Conservation (phyloP, 23 tunicate genomes). For the Phallusia fumigata region DNA sequence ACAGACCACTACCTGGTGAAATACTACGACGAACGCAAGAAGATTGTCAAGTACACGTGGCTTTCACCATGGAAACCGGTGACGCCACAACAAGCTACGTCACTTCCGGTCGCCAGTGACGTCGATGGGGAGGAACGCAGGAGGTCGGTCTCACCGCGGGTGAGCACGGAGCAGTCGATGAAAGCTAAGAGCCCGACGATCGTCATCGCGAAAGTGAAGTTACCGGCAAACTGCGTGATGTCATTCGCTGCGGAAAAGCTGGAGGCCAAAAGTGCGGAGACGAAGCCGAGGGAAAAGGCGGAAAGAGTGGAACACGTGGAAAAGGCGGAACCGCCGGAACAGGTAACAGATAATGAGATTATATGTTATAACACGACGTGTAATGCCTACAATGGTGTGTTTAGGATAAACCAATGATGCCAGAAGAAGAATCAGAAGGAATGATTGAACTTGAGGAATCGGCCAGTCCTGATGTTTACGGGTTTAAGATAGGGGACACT, state of each 20-base stretch:
- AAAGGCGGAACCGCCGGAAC: too few species aligned
- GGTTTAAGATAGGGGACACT: constrained; percentile 28
- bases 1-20: constrained; percentile 57
- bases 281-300: too few species aligned
- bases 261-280: too few species aligned
- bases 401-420: too few species aligned
- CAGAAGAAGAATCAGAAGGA: too few species aligned
- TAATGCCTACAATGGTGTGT: too few species aligned
- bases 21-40: constrained; percentile 61
- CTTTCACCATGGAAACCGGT: constrained; percentile 66
- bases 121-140: background rate
- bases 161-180: background rate
- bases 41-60: constrained; percentile 70
- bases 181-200: background rate
- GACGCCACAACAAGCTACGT: constrained; percentile 10
- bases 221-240: background rate
- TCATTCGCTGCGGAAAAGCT: too few species aligned
- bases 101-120: background rate
- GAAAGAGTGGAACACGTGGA: too few species aligned
- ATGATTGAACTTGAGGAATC: too few species aligned
- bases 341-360: too few species aligned
- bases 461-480: background rate
- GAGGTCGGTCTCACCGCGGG: background rate
- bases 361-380: too few species aligned
- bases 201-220: background rate